A percentile compares a stretch with the other conserved stretches of the same genome.
Evolutionary conservation across 1,140 invertebrate genomes (phyloP).

Genomic region (Conopomorpha cramerella): DNA sequence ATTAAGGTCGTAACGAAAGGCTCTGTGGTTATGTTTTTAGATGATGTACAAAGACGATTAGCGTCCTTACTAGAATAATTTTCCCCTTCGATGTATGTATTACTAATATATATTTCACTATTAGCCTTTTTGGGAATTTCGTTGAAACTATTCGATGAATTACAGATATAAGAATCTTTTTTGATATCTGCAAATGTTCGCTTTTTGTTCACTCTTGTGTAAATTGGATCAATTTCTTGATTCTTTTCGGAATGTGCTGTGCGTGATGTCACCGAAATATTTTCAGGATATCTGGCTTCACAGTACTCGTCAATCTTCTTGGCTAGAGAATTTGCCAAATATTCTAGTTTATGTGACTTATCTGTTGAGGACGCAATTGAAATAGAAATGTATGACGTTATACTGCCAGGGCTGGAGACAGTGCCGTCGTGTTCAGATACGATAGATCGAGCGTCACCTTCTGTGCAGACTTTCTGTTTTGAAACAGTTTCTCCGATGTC

Average conservation of each 20-base stretch:
- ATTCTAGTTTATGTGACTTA: constrained; percentile 51
- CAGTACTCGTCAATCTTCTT: constrained; percentile 61
- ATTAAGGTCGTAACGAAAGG: constrained; percentile 58
- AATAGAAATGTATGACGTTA: constrained; percentile 56
- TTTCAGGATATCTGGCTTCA: constrained; percentile 47
- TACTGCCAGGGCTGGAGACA: constrained; percentile 50
- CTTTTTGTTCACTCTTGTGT: constrained; percentile 42
- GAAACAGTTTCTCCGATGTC: constrained; percentile 7
- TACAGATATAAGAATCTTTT: constrained; percentile 28
- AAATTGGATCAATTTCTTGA: constrained; percentile 30
- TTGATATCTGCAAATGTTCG: constrained; percentile 44
- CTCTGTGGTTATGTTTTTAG: constrained; percentile 57
- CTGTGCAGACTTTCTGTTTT: constrained; percentile 6
- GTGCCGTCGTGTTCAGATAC: constrained; percentile 50
- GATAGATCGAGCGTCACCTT: constrained; percentile 31
- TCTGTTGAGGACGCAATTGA: constrained; percentile 49
- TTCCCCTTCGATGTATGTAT: constrained; percentile 35
- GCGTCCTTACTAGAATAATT: constrained; percentile 21
- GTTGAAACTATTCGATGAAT: constrained; percentile 23
- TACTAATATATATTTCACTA: constrained; percentile 32
- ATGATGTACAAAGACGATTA: constrained; percentile 25
- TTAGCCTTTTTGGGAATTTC: constrained; percentile 21
- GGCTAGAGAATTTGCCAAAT: constrained; percentile 54
- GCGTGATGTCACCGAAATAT: constrained; percentile 21
- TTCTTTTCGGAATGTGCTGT: constrained; percentile 17